phyloP scores from a whole-genome alignment of 2,113 vertebrate genomes.

The Tragelaphus scriptus region DNA sequence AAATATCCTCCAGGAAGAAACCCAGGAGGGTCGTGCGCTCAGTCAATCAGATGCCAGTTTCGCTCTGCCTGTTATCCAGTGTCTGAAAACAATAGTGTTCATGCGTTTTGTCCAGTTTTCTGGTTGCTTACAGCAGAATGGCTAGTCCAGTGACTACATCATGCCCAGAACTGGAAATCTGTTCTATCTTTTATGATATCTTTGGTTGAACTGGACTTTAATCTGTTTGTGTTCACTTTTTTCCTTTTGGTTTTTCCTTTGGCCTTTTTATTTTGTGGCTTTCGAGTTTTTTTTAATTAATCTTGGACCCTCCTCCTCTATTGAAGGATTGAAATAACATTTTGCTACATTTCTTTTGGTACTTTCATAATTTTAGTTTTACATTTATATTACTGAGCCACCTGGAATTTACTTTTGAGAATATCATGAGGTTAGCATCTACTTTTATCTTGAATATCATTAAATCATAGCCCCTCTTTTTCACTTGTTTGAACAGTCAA shows the following conservation, averaged over 20 bases:
- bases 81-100: not conserved
- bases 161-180: not conserved
- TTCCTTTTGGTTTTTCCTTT: not conserved
- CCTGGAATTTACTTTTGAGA: not conserved
- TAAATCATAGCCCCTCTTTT: too few species aligned
- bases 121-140: not conserved
- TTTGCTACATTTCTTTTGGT: not conserved
- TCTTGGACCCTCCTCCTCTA: not conserved
- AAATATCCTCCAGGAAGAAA: not conserved
- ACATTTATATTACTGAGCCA: not conserved
- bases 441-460: too few species aligned
- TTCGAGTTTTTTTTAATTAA: not conserved
- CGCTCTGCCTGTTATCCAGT: not conserved
- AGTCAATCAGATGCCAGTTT: not conserved
- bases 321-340: not conserved
- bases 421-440: not conserved
- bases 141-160: not conserved
- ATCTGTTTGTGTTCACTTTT: not conserved
- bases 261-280: not conserved
- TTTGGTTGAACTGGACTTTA: not conserved
- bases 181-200: not conserved
- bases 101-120: not conserved
- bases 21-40: rapidly evolving
- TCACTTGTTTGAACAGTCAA: too few species aligned
- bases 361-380: not conserved